Evolutionary conservation across 2,113 vertebrate species (phyloP).

Genomic region (Choloepus hoffmanni): DNA sequence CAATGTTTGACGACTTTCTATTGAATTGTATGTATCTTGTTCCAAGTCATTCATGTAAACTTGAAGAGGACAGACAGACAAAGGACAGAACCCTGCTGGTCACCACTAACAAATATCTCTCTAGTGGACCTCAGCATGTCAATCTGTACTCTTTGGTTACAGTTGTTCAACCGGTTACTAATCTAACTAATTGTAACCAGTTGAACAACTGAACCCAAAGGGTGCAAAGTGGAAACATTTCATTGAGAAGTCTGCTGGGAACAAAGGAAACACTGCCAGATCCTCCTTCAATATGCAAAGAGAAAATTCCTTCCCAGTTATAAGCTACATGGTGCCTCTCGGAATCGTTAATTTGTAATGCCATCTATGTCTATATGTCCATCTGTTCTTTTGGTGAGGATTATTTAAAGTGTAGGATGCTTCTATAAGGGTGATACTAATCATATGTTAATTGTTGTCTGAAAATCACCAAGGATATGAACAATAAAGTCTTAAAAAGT

Average conservation of each 20-base stretch:
- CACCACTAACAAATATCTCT: slow-evolving; percentile 51
- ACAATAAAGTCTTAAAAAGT: slow-evolving; percentile 40
- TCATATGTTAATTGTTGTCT: slow-evolving; percentile 3
- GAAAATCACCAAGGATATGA: slow-evolving; percentile 30
- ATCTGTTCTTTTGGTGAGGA: background rate
- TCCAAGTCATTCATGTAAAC: slow-evolving; percentile 44
- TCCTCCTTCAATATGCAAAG: slow-evolving; percentile 23
- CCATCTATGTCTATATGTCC: background rate
- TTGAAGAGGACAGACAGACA: slow-evolving; percentile 71
- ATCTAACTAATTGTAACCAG: slow-evolving; percentile 80
- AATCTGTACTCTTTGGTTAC: slow-evolving; percentile 81
- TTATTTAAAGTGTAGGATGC: background rate
- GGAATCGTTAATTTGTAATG: background rate
- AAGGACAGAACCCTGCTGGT: slow-evolving; percentile 25
- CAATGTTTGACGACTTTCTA: slow-evolving; percentile 43
- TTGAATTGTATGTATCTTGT: background rate
- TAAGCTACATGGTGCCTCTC: background rate
- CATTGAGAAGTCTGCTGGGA: slow-evolving; percentile 63
- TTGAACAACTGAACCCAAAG: slow-evolving; percentile 80
- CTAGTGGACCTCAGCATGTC: slow-evolving; percentile 46
- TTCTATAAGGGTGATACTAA: background rate
- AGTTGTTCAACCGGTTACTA: slow-evolving; percentile 83
- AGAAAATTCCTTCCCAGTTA: slow-evolving; percentile 4
- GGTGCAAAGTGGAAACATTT: slow-evolving; percentile 77
- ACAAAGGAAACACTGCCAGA: slow-evolving; percentile 46